A percentile compares a stretch with the other conserved stretches of the same genome.
These are phyloP conservation scores for Elmis aenea DNA, from an alignment of 2,888 invertebrate species.

Conservation along the genomic window DNA sequence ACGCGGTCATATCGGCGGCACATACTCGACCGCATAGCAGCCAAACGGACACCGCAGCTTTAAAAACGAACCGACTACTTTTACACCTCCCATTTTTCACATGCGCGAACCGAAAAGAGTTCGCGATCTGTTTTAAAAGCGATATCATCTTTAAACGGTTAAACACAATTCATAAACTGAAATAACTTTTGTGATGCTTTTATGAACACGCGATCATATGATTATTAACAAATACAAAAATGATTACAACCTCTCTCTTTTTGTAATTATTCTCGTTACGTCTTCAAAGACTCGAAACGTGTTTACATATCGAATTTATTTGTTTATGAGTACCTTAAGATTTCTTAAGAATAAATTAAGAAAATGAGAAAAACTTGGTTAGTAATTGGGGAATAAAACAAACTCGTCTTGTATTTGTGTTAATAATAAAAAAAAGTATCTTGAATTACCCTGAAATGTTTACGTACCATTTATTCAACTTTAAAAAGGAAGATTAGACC, in stretches of 20 bases:
- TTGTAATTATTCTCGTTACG: background rate
- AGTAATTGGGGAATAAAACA: no score
- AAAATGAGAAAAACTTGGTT: no score
- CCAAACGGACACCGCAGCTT: conserved; percentile 41
- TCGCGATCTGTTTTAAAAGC: conserved; percentile 36
- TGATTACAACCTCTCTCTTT: background rate
- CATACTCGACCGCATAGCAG: conserved; percentile 35
- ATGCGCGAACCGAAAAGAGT: conserved; percentile 30
- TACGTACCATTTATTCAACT: conserved; percentile 14
- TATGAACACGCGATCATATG: background rate
- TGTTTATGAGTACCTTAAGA: no score
- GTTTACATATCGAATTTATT: no score
- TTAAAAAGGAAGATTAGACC: conserved; percentile 3
- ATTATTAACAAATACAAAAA: background rate
- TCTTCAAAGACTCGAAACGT: no score
- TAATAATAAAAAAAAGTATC: no score
- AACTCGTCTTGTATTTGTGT: no score
- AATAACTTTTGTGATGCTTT: conserved; percentile 21
- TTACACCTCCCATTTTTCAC: conserved; percentile 37
- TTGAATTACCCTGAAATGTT: conserved; percentile 14
- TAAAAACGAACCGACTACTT: conserved; percentile 39
- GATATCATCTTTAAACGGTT: conserved; percentile 41
- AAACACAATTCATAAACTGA: conserved; percentile 29
- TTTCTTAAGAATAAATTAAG: no score
- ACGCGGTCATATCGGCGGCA: conserved; percentile 35